phyloP scores from a whole-genome alignment of 2,888 invertebrate species.

The Heliconius cydno region DNA sequence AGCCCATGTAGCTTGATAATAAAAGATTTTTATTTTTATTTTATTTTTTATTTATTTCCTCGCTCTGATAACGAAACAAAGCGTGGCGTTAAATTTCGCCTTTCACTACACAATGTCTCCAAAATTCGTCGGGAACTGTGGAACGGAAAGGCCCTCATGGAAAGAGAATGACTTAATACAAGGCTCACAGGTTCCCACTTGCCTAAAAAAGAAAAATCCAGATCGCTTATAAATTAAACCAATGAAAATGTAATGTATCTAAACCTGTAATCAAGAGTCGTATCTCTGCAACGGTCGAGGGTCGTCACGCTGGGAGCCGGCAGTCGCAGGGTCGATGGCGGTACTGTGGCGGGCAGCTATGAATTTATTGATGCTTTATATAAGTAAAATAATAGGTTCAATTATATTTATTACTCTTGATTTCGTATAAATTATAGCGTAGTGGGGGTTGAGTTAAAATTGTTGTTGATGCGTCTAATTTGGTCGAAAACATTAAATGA shows the following conservation, averaged over 20 bases:
- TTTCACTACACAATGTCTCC: no score
- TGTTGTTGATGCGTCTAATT: neutral
- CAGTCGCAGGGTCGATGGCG: constrained; percentile 2
- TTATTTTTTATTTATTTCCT: no score
- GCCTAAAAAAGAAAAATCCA: neutral
- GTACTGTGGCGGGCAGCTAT: neutral
- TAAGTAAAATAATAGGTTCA: neutral
- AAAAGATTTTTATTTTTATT: no score
- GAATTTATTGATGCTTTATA: constrained; percentile 12
- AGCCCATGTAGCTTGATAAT: no score
- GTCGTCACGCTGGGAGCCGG: constrained; percentile 14
- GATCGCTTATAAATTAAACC: constrained; percentile 10
- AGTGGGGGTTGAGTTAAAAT: neutral
- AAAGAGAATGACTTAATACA: no score
- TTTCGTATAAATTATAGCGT: neutral
- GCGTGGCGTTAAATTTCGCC: no score
- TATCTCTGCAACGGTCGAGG: constrained; percentile 30
- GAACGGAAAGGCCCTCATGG: no score
- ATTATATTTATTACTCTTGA: neutral
- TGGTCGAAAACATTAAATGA: neutral
- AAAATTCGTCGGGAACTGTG: no score
- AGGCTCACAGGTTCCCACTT: no score
- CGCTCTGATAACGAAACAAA: no score
- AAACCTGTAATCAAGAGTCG: constrained; percentile 29
- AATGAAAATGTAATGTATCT: constrained; percentile 17